Percentiles rank a stretch among this genome's conserved stretches.
These are phyloP conservation scores for Heloderma charlesbogerti DNA, from an alignment of 2,113 vertebrate genomes.

Conservation along the genomic window DNA sequence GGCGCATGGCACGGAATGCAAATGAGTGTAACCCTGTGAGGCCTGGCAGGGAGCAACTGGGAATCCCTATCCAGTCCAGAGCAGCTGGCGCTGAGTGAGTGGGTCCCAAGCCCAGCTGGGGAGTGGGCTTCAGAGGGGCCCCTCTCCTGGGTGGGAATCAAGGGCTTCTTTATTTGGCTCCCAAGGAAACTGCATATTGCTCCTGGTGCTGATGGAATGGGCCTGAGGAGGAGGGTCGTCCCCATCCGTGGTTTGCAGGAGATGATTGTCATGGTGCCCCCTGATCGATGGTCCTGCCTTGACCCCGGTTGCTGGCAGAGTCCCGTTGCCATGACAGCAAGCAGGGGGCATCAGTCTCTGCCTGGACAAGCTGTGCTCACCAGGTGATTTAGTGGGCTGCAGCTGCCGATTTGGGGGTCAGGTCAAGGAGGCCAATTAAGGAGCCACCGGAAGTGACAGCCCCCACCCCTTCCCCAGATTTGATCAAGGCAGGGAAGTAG, in stretches of 20 bases:
- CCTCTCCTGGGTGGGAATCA: background rate
- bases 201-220: background rate
- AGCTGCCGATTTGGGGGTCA: background rate
- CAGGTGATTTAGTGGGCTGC: background rate
- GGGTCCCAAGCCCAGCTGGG: background rate
- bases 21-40: conserved; percentile 65
- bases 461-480: background rate
- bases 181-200: background rate
- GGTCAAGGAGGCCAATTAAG: background rate
- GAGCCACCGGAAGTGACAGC: background rate
- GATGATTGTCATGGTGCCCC: background rate
- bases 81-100: background rate
- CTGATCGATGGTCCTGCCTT: background rate
- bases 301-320: background rate
- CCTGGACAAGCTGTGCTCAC: background rate
- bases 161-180: background rate
- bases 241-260: background rate
- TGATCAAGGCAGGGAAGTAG: background rate
- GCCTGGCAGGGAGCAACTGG: background rate
- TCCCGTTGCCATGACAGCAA: conserved; percentile 29
- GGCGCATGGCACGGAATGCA: conserved; percentile 61
- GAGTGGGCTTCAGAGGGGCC: background rate
- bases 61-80: conserved; percentile 2
- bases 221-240: background rate
- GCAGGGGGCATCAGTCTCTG: conserved; percentile 28